Evolutionary conservation across 2,113 vertebrate genomes (phyloP).

Genomic region (Tachysurus vachellii): DNA sequence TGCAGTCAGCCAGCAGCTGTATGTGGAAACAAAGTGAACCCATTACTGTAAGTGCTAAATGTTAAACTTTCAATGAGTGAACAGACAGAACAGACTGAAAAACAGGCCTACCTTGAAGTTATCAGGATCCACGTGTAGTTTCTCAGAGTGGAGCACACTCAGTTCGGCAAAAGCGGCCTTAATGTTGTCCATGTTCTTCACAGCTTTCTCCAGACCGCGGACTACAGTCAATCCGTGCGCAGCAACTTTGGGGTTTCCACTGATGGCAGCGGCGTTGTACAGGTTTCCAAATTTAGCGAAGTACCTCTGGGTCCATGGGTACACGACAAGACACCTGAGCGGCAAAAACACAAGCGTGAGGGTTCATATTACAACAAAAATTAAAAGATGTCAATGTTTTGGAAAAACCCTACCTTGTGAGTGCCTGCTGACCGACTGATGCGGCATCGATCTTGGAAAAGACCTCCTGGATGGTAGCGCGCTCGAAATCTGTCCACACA

Average conservation of each 20-base stretch:
- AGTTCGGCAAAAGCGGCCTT: constrained; percentile 61
- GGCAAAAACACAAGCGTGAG: background rate
- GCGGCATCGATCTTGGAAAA: constrained; percentile 35
- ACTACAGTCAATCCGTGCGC: constrained; percentile 74
- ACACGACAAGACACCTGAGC: constrained; percentile 71
- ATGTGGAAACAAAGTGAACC: background rate
- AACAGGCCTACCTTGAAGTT: constrained; percentile 77
- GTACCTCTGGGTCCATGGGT: constrained; percentile 80
- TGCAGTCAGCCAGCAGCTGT: constrained; percentile 54
- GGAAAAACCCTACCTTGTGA: constrained; percentile 55
- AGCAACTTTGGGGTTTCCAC: constrained; percentile 48
- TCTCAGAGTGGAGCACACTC: constrained; percentile 78
- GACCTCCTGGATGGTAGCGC: constrained; percentile 48
- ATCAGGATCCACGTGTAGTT: constrained; percentile 80
- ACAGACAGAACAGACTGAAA: background rate
- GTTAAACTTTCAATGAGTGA: background rate
- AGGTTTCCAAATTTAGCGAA: constrained; percentile 79
- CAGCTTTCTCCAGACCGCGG: constrained; percentile 69
- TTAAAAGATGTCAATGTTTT: background rate
- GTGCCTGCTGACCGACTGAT: constrained; percentile 42
- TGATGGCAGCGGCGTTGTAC: constrained; percentile 68
- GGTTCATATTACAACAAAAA: background rate
- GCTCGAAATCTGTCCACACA: constrained; percentile 64
- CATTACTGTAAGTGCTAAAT: background rate
- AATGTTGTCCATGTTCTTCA: constrained; percentile 71